Evolutionary conservation across 2,888 invertebrate species (phyloP).

Genomic region (Agonopterix alstromeriana): DNA sequence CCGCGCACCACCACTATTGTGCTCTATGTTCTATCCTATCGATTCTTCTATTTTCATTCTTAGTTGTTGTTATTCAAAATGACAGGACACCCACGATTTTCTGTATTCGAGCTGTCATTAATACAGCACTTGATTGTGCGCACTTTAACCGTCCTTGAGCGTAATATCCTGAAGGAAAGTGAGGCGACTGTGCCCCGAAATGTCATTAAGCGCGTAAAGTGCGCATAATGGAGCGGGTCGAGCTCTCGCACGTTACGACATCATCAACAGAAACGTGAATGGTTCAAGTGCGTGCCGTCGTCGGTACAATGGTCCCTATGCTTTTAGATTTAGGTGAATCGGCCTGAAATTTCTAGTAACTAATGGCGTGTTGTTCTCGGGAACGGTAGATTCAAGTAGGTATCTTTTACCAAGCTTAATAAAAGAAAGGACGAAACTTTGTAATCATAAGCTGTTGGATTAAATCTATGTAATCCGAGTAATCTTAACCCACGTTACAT

Average conservation of each 20-base stretch:
- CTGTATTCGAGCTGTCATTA: conserved; percentile 2
- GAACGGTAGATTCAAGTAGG: too few relatives aligned
- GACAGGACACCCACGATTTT: conserved; percentile 1
- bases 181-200: neutral
- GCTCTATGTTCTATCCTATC: neutral
- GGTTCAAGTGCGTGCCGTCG: too few relatives aligned
- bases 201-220: conserved; percentile 3
- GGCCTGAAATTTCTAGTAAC: too few relatives aligned
- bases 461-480: too few relatives aligned
- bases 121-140: conserved; percentile 2
- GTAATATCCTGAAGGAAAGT: neutral
- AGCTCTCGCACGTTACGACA: conserved; percentile 3
- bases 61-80: conserved; percentile 1
- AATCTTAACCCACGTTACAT: too few relatives aligned
- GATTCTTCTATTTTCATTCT: neutral
- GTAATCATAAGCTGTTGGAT: too few relatives aligned
- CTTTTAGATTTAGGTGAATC: too few relatives aligned
- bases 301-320: too few relatives aligned
- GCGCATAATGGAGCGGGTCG: conserved; percentile 1
- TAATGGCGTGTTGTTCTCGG: too few relatives aligned
- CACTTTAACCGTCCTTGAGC: conserved; percentile 1
- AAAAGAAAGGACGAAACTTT: too few relatives aligned
- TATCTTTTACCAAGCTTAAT: too few relatives aligned
- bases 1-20: conserved; percentile 8
- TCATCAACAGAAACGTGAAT: conserved; percentile 2